Base-by-base conservation (phyloP, 1,140 invertebrate species). In the Drosophila pectinifera region DNA sequence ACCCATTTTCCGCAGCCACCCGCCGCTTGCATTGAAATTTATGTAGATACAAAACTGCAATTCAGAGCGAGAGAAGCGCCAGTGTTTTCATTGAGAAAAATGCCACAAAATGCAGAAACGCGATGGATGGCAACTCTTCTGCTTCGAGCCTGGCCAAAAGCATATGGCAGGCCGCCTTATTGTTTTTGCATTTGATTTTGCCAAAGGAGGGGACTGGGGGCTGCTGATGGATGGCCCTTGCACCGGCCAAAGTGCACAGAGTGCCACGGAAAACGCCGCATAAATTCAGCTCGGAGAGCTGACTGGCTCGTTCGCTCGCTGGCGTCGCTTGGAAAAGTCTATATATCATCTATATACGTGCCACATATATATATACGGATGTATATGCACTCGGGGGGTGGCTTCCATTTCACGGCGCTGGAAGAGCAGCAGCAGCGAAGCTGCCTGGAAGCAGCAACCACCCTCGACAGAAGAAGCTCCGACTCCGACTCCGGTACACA, bases 131-230 rank as follows among this genome's bases (percentile, higher is more conserved):
- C 41, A 54, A 36, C 46, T 53, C 72, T 74, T 73, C 22, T 14
- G 39, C 36, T 42, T 28, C 14, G 63, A 28, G 64, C 51, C 53
- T 57, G 59, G 53, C 53, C 48, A 48, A 67, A 72, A 72, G 68
- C 68, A 89, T 89, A 89, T 89, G 84, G 76, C 76, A 13, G 72
- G 73, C 55, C 67, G 80, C 80, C 80, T 89, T 89, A 84, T 84
- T 89, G 84, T 89, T 89, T 89, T 84, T 84, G 78, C 84, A 89
- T 89, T 89, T 89, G 77, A 80, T 80, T 84, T 80, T 88, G 45
- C 36, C 38, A 26, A 26, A 49, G 20, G 14, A n/a, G 24, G 7
- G n/a, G 26, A 6, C 11, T 11, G 3, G 36, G 10, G n/a, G n/a
- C 49, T n/a, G 28, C 31, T 36, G 34, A 36, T 38, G 57, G 54